Evolutionary conservation across 2,797 vertebrate genomes (phyloP), one percentile per base, ranked within the genome.

Genomic region (Merluccius polli): DNA sequence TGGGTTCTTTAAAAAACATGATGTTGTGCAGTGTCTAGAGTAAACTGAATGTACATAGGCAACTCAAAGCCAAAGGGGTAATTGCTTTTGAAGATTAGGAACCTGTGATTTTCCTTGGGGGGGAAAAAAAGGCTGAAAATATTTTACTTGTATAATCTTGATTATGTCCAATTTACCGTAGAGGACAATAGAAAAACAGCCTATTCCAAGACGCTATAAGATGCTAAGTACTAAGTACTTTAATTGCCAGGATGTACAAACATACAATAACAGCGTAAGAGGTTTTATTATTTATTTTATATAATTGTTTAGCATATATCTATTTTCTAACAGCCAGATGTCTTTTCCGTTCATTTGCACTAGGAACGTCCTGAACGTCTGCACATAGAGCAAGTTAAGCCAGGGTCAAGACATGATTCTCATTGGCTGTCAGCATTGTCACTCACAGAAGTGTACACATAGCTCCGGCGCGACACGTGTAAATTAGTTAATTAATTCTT

Each of bases 241-340:
- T n/a, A n/a, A n/a, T n/a, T n/a, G n/a, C n/a, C n/a, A n/a, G n/a
- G n/a, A n/a, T n/a, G n/a, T n/a, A n/a, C n/a, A n/a, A n/a, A n/a
- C n/a, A n/a, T n/a, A n/a, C n/a, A n/a, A n/a, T n/a, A n/a, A n/a
- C n/a, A n/a, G n/a, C n/a, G n/a, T n/a, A n/a, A n/a, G n/a, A n/a
- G n/a, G n/a, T n/a, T n/a, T n/a, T n/a, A n/a, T n/a, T n/a, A n/a
- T n/a, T n/a, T n/a, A n/a, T n/a, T n/a, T n/a, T n/a, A n/a, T n/a
- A n/a, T n/a, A n/a, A n/a, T n/a, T n/a, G n/a, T n/a, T n/a, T n/a
- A n/a, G n/a, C n/a, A n/a, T n/a, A 2, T 16, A 30, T 29, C 0
- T 33, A 69, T 48, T 16, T 11, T n/a, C 29, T 84, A 11, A 63
- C 59, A 63, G 52, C 21, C n/a, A 9, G 52, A 59, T 8, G 52